phyloP scores from a whole-genome alignment of 2,113 vertebrate species.

The Rhodinocichla rosea region DNA sequence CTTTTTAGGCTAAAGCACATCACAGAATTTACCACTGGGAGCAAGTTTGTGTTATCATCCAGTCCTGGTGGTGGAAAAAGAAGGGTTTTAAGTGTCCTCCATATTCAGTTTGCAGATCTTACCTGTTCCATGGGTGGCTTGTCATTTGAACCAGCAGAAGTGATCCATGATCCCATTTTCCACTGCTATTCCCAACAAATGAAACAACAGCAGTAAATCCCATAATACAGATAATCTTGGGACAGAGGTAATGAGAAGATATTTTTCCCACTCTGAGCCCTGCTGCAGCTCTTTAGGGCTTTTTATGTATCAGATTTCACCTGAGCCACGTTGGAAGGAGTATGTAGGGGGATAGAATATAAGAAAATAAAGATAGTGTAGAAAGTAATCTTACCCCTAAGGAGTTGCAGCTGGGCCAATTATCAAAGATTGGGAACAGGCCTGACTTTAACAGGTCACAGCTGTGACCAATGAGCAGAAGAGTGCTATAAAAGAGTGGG shows the following conservation, averaged over 20 bases:
- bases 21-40: neutral
- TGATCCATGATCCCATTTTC: neutral
- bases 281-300: neutral
- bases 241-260: neutral
- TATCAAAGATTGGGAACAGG: too few relatives aligned
- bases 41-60: neutral
- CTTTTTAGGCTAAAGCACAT: neutral
- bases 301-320: neutral
- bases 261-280: neutral
- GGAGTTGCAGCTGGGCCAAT: too few relatives aligned
- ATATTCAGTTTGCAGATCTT: neutral
- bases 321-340: neutral
- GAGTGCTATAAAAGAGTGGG: too few relatives aligned
- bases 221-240: neutral
- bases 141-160: neutral
- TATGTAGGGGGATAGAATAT: too few relatives aligned
- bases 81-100: neutral
- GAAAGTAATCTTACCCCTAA: too few relatives aligned
- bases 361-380: too few relatives aligned
- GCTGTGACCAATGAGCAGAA: too few relatives aligned
- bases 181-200: neutral
- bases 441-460: too few relatives aligned
- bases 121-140: neutral
- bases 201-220: neutral
- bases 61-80: neutral